Evolutionary conservation across 2,113 vertebrate genomes (phyloP).

Genomic region (Pionites leucogaster): DNA sequence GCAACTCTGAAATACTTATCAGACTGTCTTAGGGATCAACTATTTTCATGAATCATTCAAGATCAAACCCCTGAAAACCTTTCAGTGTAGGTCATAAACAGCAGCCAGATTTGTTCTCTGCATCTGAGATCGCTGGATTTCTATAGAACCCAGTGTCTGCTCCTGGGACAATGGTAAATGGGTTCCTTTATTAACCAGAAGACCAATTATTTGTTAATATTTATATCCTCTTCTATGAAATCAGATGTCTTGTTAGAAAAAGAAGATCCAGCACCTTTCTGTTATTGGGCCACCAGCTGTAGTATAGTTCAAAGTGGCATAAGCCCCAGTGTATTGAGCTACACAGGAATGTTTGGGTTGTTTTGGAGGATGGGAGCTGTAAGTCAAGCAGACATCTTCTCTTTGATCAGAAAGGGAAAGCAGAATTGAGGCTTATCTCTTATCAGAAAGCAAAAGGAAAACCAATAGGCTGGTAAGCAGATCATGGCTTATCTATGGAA

Average conservation of each 20-base stretch:
- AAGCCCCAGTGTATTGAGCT: not conserved
- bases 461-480: not conserved
- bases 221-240: not conserved
- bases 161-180: not conserved
- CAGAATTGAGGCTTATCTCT: not conserved
- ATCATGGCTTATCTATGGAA: not conserved
- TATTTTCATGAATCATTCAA: slow-evolving; percentile 16
- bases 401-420: not conserved
- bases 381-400: not conserved
- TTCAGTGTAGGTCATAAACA: not conserved
- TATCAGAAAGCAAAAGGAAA: not conserved
- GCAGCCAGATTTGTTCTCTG: not conserved
- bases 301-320: not conserved
- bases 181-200: slow-evolving; percentile 8
- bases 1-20: not conserved
- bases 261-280: not conserved
- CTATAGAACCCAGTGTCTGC: not conserved
- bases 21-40: not conserved
- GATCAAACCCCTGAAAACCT: not conserved
- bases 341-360: not conserved
- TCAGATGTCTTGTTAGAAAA: not conserved
- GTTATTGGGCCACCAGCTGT: not conserved
- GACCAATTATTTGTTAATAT: slow-evolving; percentile 5
- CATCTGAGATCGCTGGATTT: not conserved
- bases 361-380: not conserved